phyloP scores from a whole-genome alignment of 2,113 vertebrate species.

The Peromyscus leucopus region DNA sequence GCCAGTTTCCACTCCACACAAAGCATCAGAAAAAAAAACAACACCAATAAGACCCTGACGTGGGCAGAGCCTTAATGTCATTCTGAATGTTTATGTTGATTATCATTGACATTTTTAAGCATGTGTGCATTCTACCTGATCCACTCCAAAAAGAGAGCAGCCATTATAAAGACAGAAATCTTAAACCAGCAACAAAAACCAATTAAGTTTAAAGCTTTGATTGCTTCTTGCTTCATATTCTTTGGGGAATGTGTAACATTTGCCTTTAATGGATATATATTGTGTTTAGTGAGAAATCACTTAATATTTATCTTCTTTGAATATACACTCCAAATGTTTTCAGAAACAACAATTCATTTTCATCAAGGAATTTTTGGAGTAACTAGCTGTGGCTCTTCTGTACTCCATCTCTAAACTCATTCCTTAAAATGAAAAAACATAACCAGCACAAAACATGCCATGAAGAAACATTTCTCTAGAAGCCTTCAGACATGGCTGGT shows the following conservation, averaged over 20 bases:
- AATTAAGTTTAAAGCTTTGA: slow-evolving; percentile 47
- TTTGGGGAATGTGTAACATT: slow-evolving; percentile 10
- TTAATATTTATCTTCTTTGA: slow-evolving; percentile 57
- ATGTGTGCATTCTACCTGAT: background rate
- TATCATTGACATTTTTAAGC: background rate
- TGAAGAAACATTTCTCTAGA: background rate
- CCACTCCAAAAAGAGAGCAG: background rate
- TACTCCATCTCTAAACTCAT: background rate
- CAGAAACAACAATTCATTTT: slow-evolving; percentile 58
- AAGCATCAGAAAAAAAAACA: slow-evolving; percentile 22
- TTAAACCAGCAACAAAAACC: slow-evolving; percentile 56
- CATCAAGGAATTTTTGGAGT: background rate
- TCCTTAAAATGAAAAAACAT: slow-evolving; percentile 21
- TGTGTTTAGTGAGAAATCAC: slow-evolving; percentile 41
- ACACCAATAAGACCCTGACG: background rate
- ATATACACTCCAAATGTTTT: slow-evolving; percentile 48
- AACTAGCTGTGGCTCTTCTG: background rate
- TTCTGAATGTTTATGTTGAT: background rate
- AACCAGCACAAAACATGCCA: background rate
- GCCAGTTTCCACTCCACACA: background rate
- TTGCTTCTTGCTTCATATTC: slow-evolving; percentile 55
- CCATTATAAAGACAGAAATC: background rate
- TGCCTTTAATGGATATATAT: slow-evolving; percentile 38
- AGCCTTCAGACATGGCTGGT: background rate
- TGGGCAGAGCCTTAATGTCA: background rate